Evolutionary conservation across 2,888 invertebrate genomes (phyloP).

Genomic region (Serrognathus titanus): DNA sequence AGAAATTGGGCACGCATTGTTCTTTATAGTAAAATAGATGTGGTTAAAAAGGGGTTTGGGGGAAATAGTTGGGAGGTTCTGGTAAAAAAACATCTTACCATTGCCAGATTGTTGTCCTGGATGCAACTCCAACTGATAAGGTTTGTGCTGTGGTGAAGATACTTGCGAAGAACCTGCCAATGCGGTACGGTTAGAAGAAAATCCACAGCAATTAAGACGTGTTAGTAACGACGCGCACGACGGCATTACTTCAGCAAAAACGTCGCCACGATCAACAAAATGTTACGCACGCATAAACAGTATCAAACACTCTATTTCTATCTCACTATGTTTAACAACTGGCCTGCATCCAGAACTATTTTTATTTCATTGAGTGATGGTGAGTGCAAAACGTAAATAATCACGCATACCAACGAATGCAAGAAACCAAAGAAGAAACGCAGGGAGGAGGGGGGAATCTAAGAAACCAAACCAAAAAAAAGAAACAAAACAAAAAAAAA

Average conservation of each 20-base stretch:
- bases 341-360: background rate
- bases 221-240: constrained; percentile 17
- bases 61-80: background rate
- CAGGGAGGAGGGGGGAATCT: constrained; percentile 6
- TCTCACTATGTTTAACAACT: background rate
- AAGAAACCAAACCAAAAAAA: constrained; percentile 30
- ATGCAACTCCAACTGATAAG: constrained; percentile 51
- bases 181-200: constrained; percentile 47
- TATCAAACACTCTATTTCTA: no score
- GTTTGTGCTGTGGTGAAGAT: constrained; percentile 51
- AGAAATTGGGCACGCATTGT: background rate
- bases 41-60: no score
- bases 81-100: constrained; percentile 60
- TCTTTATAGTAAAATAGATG: background rate
- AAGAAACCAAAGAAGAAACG: constrained; percentile 14
- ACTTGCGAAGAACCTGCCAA: constrained; percentile 50
- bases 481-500: constrained; percentile 39
- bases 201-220: constrained; percentile 39
- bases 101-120: constrained; percentile 66
- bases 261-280: no score
- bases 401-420: background rate
- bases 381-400: background rate
- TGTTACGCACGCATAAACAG: no score
- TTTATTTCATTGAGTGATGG: background rate
- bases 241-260: background rate